phyloP scores from a whole-genome alignment of 2,797 vertebrate species.

The Cossypha polioptera region DNA sequence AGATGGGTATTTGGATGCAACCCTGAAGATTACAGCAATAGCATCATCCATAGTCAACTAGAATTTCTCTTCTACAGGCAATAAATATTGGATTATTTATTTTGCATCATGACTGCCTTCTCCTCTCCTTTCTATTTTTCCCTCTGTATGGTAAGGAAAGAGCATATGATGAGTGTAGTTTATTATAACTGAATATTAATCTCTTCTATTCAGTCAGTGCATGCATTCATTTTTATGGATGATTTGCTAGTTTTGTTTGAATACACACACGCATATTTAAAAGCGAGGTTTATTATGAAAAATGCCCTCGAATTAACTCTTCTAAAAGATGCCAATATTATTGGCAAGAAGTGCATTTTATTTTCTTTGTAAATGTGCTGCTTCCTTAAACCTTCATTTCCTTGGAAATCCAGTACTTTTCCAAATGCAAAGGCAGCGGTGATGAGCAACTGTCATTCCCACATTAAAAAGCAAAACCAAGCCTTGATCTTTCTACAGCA shows the following conservation, averaged over 20 bases:
- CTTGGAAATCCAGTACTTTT: conserved; percentile 49
- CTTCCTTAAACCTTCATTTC: conserved; percentile 39
- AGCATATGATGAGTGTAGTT: conserved; percentile 49
- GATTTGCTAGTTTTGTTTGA: conserved; percentile 73
- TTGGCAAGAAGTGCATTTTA: conserved; percentile 62
- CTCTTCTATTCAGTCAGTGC: conserved; percentile 57
- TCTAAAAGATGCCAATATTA: conserved; percentile 66
- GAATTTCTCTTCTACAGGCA: conserved; percentile 23
- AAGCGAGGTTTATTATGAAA: conserved; percentile 65
- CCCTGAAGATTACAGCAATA: neutral
- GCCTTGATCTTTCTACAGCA: conserved; percentile 69
- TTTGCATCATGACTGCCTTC: conserved; percentile 18
- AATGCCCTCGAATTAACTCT: conserved; percentile 69
- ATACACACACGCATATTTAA: conserved; percentile 65
- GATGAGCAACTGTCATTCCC: conserved; percentile 64
- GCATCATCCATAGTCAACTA: neutral
- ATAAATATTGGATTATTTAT: conserved; percentile 60
- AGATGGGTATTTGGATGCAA: neutral
- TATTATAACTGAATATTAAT: conserved; percentile 69
- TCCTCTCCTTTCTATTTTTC: neutral
- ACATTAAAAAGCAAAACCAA: conserved; percentile 63
- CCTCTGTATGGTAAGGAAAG: conserved; percentile 36
- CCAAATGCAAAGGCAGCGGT: conserved; percentile 46
- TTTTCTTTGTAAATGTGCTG: conserved; percentile 59
- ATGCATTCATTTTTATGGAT: conserved; percentile 68